phyloP scores from a whole-genome alignment of 1,140 invertebrate species.

The Cyphomyrmex costatus region DNA sequence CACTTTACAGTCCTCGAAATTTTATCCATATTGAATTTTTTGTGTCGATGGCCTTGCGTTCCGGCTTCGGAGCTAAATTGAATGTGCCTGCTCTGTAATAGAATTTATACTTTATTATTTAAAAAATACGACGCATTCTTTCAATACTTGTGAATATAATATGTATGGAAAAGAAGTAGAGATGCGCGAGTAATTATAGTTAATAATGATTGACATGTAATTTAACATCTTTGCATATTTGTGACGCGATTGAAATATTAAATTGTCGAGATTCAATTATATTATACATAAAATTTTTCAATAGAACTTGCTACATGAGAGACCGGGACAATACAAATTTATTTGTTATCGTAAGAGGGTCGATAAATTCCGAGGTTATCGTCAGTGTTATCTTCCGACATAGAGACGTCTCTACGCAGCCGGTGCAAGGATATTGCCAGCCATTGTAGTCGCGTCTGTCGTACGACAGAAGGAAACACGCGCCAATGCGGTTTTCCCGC shows the following conservation, averaged over 20 bases:
- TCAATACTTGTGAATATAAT: neutral
- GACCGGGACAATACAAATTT: conserved; percentile 9
- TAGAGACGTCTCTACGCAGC: conserved; percentile 45
- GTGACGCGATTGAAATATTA: neutral
- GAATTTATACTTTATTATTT: neutral
- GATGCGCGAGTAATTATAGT: neutral
- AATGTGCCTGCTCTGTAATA: too few relatives aligned
- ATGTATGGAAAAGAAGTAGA: neutral
- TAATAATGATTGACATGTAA: conserved; percentile 1
- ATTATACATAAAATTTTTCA: neutral
- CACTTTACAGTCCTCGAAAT: too few relatives aligned
- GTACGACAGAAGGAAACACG: conserved; percentile 74
- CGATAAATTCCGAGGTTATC: conserved; percentile 64
- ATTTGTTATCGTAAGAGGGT: conserved; percentile 32
- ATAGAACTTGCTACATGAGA: neutral
- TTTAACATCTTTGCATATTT: neutral
- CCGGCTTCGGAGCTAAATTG: too few relatives aligned
- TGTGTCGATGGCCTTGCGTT: too few relatives aligned
- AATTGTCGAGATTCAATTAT: neutral
- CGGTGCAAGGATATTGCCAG: conserved; percentile 67
- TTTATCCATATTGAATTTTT: too few relatives aligned
- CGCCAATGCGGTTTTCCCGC: conserved; percentile 81
- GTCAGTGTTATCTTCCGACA: conserved; percentile 54
- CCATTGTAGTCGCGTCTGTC: conserved; percentile 66
- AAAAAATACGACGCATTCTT: neutral